Percentiles rank a stretch among this genome's conserved stretches.
Evolutionary conservation across 35 echinoderm and acorn worm genomes (phyloP).

Genomic region (Apostichopus californicus): DNA sequence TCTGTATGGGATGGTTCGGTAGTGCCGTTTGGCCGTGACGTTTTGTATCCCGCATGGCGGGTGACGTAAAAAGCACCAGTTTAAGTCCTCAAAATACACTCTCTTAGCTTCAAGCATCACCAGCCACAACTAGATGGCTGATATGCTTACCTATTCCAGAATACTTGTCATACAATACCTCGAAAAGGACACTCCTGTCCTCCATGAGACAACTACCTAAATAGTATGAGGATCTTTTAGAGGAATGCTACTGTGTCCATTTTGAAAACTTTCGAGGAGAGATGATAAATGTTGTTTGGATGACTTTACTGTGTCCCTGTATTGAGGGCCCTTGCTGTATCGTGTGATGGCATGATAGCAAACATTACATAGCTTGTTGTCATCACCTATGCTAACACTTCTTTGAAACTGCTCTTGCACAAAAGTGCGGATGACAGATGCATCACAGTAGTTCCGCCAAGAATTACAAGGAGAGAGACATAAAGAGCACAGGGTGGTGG

Average conservation of each 20-base stretch:
- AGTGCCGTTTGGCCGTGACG: no score
- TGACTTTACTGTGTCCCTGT: no score
- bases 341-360: constrained; percentile 31
- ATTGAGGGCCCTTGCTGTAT: constrained; percentile 6
- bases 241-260: not conserved
- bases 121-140: constrained; percentile 54
- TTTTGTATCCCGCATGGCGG: no score
- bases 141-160: constrained; percentile 11
- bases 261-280: not conserved
- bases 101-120: constrained; percentile 58
- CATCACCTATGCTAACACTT: not conserved
- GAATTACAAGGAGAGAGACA: not conserved
- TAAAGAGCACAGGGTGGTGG: not conserved
- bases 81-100: constrained; percentile 41
- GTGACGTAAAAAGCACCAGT: no score
- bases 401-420: not conserved
- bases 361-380: constrained; percentile 8
- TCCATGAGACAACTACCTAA: no score
- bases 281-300: constrained; percentile 2
- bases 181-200: no score
- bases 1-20: no score
- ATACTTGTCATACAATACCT: no score
- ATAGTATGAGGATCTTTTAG: not conserved
- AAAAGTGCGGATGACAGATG: not conserved
- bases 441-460: not conserved